A percentile compares a stretch with the other conserved stretches of the same genome.
Conservation (phyloP, 2,888 invertebrate genomes). For the Mythimna impura region DNA sequence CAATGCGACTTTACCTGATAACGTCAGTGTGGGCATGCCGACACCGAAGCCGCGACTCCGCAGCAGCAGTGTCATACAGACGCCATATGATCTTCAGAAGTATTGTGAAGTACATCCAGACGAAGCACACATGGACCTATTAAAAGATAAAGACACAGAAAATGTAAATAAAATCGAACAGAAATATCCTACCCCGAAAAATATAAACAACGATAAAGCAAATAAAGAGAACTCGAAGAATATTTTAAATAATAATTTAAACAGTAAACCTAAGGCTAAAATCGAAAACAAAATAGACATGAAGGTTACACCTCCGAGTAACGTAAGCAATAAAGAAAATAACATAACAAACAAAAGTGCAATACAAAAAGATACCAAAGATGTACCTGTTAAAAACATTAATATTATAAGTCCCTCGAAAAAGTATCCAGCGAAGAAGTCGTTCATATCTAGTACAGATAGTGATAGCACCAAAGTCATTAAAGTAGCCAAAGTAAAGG, state of each 20-base stretch:
- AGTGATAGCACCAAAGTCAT: conserved; percentile 82
- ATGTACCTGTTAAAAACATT: conserved; percentile 83
- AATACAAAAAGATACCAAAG: conserved; percentile 88
- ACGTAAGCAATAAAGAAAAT: conserved; percentile 77
- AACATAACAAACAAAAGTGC: conserved; percentile 81
- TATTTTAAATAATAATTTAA: conserved; percentile 68
- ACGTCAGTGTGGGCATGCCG: conserved; percentile 71
- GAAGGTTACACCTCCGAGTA: conserved; percentile 74
- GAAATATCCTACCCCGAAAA: conserved; percentile 80
- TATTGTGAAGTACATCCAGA: conserved; percentile 88
- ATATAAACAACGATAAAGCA: conserved; percentile 76
- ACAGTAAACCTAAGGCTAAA: conserved; percentile 64
- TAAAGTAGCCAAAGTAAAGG: conserved; percentile 87
- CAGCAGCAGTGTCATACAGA: conserved; percentile 88
- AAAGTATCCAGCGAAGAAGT: conserved; percentile 86
- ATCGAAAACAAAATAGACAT: conserved; percentile 72
- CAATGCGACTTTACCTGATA: conserved; percentile 72
- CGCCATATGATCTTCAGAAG: conserved; percentile 88
- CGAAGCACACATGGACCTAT: conserved; percentile 84
- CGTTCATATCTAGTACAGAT: conserved; percentile 83
- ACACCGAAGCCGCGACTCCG: conserved; percentile 85
- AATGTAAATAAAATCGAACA: conserved; percentile 72
- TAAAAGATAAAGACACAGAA: conserved; percentile 81
- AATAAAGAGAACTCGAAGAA: conserved; percentile 75
- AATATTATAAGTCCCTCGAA: conserved; percentile 87